Evolutionary conservation across 2,113 vertebrate genomes (phyloP).

Genomic region (Thymallus thymallus): DNA sequence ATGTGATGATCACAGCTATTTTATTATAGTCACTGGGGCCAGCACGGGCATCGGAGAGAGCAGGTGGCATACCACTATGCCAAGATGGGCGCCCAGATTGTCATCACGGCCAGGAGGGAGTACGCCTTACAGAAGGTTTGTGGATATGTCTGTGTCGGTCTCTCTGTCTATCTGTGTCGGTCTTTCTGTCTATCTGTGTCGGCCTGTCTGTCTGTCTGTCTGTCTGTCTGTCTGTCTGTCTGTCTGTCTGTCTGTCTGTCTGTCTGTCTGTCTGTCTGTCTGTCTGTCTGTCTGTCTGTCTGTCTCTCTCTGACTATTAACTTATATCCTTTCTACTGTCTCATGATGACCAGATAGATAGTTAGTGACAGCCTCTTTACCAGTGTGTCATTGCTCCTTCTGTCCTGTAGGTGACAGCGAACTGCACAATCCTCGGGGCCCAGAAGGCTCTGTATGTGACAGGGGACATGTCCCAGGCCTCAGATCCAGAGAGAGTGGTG

Average conservation of each 20-base stretch:
- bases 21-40: slow-evolving; percentile 53
- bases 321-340: not conserved
- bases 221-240: too few relatives aligned
- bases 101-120: slow-evolving; percentile 74
- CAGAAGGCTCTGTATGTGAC: slow-evolving; percentile 60
- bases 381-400: slow-evolving; percentile 1
- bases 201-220: too few relatives aligned
- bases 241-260: too few relatives aligned
- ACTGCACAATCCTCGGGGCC: slow-evolving; percentile 66
- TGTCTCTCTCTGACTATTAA: too few relatives aligned
- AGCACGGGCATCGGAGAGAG: slow-evolving; percentile 77
- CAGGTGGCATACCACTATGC: slow-evolving; percentile 81
- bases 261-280: too few relatives aligned
- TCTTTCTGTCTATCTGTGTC: too few relatives aligned
- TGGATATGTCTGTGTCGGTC: not conserved
- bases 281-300: too few relatives aligned
- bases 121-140: slow-evolving; percentile 72
- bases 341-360: not conserved
- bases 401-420: slow-evolving; percentile 64
- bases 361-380: too few relatives aligned
- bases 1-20: too few relatives aligned
- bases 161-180: too few relatives aligned
- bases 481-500: slow-evolving; percentile 60
- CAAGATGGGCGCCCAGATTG: slow-evolving; percentile 72
- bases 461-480: slow-evolving; percentile 70